Conservation (phyloP, 2,888 invertebrate genomes). For the Drosophila infuscata region DNA sequence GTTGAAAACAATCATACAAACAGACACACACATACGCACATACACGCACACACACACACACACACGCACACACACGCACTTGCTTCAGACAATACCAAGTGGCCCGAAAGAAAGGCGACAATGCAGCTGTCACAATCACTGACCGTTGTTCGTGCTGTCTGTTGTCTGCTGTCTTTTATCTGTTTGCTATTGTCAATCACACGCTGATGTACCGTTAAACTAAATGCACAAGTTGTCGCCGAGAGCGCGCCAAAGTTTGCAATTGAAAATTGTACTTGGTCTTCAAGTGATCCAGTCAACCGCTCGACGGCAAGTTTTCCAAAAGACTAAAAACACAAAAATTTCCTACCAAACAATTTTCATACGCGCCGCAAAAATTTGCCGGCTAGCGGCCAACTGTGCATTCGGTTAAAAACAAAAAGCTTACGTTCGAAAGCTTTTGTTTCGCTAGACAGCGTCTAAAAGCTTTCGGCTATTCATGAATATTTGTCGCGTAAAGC, state of each 20-base stretch:
- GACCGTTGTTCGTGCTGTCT: constrained; percentile 5
- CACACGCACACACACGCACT: constrained; percentile 23
- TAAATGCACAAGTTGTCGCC: neutral
- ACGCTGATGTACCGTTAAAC: constrained; percentile 39
- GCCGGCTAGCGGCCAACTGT: constrained; percentile 65
- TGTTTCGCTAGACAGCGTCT: neutral
- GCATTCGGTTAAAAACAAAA: constrained; percentile 29
- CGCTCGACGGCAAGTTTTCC: constrained; percentile 78
- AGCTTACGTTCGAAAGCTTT: constrained; percentile 59
- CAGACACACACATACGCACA: constrained; percentile 27
- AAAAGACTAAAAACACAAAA: constrained; percentile 73
- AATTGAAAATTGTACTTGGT: neutral
- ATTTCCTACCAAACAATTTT: constrained; percentile 76
- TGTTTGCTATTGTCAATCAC: constrained; percentile 48
- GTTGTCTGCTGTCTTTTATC: constrained; percentile 5
- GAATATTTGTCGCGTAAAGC: constrained; percentile 64
- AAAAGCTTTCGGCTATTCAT: constrained; percentile 49
- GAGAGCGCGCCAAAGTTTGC: constrained; percentile 5
- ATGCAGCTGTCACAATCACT: constrained; percentile 54
- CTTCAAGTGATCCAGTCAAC: constrained; percentile 72
- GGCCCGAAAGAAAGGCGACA: constrained; percentile 18
- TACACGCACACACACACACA: constrained; percentile 27
- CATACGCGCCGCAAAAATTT: constrained; percentile 59
- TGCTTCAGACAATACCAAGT: constrained; percentile 23
- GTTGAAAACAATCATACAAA: constrained; percentile 35